These are phyloP conservation scores for Tyrophagus putrescentiae DNA, from an alignment of 1,140 invertebrate species.

Conservation along the genomic window DNA sequence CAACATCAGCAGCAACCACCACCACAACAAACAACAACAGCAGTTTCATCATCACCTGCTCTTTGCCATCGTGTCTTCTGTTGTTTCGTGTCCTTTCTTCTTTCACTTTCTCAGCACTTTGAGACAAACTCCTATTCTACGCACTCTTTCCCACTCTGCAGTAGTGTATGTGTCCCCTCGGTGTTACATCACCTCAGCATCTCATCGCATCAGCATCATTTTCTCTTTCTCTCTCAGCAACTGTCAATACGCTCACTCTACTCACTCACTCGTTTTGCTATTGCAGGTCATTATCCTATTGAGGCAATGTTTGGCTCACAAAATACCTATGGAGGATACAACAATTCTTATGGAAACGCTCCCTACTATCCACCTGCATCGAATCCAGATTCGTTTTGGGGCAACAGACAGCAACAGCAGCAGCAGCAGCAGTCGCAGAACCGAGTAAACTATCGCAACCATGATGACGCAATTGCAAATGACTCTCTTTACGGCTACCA, in stretches of 20 bases:
- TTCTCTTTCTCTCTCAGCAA: neutral
- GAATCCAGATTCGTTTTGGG: constrained; percentile 16
- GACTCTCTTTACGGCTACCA: neutral
- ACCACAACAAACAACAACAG: too few relatives aligned
- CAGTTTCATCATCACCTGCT: too few relatives aligned
- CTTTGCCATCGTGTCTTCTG: too few relatives aligned
- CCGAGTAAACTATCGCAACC: neutral
- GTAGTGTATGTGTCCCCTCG: neutral
- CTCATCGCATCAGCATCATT: too few relatives aligned
- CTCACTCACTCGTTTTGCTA: constrained; percentile 3
- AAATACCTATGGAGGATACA: constrained; percentile 5
- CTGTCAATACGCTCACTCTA: too few relatives aligned
- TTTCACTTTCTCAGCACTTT: neutral
- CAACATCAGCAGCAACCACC: too few relatives aligned
- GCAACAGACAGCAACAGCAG: constrained; percentile 7
- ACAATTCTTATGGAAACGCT: neutral
- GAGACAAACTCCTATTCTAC: too few relatives aligned
- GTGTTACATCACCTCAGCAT: too few relatives aligned
- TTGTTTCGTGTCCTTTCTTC: neutral
- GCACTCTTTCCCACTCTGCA: too few relatives aligned
- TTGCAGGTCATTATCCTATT: constrained; percentile 9
- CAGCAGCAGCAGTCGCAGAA: neutral
- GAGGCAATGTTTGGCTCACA: constrained; percentile 23
- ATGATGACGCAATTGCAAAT: neutral
- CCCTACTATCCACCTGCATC: neutral